Evolutionary conservation across 2,113 vertebrate genomes (phyloP).

Genomic region (Phaethon lepturus): DNA sequence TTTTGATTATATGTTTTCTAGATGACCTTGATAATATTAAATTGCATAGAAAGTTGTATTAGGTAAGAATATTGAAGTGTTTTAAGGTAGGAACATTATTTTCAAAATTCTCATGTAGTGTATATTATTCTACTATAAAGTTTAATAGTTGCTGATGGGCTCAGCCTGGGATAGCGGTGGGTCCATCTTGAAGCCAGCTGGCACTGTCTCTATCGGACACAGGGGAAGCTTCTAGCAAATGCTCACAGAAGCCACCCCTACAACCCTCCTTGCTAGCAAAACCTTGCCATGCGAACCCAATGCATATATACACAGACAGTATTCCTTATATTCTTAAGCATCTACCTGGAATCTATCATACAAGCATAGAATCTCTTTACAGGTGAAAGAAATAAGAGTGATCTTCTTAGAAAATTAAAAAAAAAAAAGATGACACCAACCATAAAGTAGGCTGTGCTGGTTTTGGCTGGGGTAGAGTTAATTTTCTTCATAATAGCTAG

Average conservation of each 20-base stretch:
- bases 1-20: no score
- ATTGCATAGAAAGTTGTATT: neutral
- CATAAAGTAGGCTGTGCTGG: neutral
- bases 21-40: neutral
- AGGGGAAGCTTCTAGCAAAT: no score
- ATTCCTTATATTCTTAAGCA: neutral
- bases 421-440: neutral
- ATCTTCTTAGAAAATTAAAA: neutral
- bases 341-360: neutral
- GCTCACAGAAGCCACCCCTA: no score
- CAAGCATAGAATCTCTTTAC: neutral
- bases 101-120: neutral
- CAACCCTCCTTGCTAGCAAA: no score
- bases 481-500: no score
- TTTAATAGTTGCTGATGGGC: neutral
- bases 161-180: no score
- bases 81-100: neutral
- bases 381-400: neutral
- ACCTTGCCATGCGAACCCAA: no score
- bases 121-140: neutral
- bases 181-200: no score
- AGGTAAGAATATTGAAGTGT: neutral
- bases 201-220: neutral
- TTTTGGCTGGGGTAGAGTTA: no score
- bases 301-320: neutral